Conservation (phyloP, 2,797 vertebrate genomes). For the Pelobates cultripes region DNA sequence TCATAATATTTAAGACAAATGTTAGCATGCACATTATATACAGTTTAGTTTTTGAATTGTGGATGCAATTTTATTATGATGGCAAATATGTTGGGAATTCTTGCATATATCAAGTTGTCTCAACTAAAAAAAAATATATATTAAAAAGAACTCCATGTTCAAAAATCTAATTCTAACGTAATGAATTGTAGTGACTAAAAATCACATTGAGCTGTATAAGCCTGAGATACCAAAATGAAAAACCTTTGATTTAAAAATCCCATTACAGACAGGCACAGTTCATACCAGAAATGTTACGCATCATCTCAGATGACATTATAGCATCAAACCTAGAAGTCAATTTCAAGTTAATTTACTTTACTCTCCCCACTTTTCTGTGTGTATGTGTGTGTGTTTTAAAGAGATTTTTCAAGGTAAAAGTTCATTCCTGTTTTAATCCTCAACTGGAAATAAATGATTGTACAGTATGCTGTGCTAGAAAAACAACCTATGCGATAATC, state of each 20-base stretch:
- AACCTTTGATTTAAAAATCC: conserved; percentile 40
- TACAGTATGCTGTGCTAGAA: conserved; percentile 13
- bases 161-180: conserved; percentile 48
- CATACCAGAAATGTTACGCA: conserved; percentile 30
- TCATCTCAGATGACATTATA: conserved; percentile 42
- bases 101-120: conserved; percentile 5
- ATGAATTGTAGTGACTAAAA: conserved; percentile 49
- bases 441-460: conserved; percentile 49
- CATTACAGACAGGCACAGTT: conserved; percentile 33
- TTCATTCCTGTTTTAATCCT: conserved; percentile 51
- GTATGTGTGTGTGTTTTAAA: conserved; percentile 36
- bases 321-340: conserved; percentile 27
- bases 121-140: conserved; percentile 16
- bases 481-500: background rate
- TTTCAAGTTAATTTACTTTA: conserved; percentile 29
- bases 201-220: conserved; percentile 34
- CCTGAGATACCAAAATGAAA: conserved; percentile 33
- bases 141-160: conserved; percentile 28
- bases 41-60: too few species aligned
- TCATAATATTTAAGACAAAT: too few species aligned
- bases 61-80: too few species aligned
- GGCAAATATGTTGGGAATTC: conserved; percentile 8
- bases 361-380: conserved; percentile 42
- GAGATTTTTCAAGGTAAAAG: conserved; percentile 50
- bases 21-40: too few species aligned